These are phyloP conservation scores for Bradynema listronoti DNA, from an alignment of 1,140 invertebrate species.

Conservation along the genomic window DNA sequence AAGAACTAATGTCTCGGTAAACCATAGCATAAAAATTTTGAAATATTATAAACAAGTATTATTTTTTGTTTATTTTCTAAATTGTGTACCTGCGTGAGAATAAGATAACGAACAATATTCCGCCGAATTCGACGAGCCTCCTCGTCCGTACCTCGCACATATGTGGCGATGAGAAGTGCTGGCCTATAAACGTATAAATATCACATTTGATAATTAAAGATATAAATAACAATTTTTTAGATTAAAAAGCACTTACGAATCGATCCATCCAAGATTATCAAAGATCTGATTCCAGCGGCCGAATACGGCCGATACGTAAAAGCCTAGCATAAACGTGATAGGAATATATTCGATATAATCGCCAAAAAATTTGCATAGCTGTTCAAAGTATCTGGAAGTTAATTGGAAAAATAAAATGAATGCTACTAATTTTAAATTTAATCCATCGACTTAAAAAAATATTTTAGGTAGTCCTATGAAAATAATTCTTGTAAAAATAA, in stretches of 20 bases:
- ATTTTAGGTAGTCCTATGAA: too few relatives aligned
- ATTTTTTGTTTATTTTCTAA: background rate
- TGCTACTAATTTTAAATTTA: too few relatives aligned
- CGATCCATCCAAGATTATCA: conserved; percentile 55
- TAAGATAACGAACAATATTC: conserved; percentile 48
- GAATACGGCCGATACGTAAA: conserved; percentile 54
- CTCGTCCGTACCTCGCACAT: conserved; percentile 42
- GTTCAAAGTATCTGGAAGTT: too few relatives aligned
- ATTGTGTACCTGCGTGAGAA: conserved; percentile 27
- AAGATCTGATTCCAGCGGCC: conserved; percentile 48
- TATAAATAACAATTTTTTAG: background rate
- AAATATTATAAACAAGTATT: conserved; percentile 3
- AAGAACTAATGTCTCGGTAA: conserved; percentile 46
- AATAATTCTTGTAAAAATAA: conserved; percentile 2
- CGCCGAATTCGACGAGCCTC: conserved; percentile 43
- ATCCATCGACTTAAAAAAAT: too few relatives aligned
- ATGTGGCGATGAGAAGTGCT: conserved; percentile 39
- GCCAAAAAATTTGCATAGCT: background rate
- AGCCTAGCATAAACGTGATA: conserved; percentile 56
- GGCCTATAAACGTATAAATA: conserved; percentile 29
- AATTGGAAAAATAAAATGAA: too few relatives aligned
- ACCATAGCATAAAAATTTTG: conserved; percentile 44
- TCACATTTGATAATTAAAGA: conserved; percentile 6
- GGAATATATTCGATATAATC: conserved; percentile 49
- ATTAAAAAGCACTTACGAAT: conserved; percentile 35